These are phyloP conservation scores for Pachydiplax longipennis DNA, from an alignment of 2,888 invertebrate species.

Conservation along the genomic window DNA sequence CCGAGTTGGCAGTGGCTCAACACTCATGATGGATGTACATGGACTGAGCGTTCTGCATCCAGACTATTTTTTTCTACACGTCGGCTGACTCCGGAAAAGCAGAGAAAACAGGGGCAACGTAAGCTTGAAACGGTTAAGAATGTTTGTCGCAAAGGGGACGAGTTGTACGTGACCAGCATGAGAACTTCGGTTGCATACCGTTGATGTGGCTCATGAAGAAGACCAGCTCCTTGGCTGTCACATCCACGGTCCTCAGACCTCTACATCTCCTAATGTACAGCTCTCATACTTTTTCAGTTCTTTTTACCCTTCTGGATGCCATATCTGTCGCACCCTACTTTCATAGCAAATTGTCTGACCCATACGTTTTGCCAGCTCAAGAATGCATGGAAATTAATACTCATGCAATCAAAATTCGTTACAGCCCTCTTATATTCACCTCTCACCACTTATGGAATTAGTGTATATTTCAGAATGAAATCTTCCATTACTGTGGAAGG, in stretches of 20 bases:
- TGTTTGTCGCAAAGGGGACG: slow-evolving; percentile 9
- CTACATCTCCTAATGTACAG: background rate
- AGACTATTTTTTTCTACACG: background rate
- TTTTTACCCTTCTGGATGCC: too few relatives aligned
- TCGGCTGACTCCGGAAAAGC: background rate
- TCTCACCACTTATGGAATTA: too few relatives aligned
- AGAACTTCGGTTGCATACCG: background rate
- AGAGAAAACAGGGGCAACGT: background rate
- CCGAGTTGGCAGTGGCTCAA: too few relatives aligned
- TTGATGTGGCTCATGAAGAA: background rate
- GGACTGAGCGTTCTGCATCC: background rate
- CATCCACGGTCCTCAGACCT: background rate
- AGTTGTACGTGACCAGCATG: slow-evolving; percentile 7
- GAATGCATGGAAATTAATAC: too few relatives aligned
- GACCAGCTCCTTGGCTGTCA: background rate
- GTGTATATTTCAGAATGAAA: too few relatives aligned
- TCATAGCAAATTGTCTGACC: background rate
- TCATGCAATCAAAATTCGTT: too few relatives aligned
- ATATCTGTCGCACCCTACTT: background rate
- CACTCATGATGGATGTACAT: background rate
- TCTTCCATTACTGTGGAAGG: too few relatives aligned
- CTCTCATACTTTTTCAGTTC: background rate
- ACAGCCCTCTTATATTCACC: too few relatives aligned
- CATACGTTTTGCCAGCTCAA: background rate
- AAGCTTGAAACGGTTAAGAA: background rate